A percentile compares a stretch with the other conserved stretches of the same genome.
phyloP scores from a whole-genome alignment of 1,140 invertebrate species.

The Wiebesia pumilae region DNA sequence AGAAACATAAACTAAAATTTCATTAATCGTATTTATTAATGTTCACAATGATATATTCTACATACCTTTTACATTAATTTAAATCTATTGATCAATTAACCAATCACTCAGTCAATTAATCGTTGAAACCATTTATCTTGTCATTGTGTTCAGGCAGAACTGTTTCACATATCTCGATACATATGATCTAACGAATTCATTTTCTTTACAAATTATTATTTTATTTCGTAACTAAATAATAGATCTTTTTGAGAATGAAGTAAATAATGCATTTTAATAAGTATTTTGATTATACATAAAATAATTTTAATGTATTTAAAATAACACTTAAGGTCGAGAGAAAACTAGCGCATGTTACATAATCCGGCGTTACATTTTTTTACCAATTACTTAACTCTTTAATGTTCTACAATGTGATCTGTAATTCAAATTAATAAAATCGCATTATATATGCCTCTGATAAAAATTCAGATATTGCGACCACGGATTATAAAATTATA shows the following conservation, averaged over 20 bases:
- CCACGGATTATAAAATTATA: not conserved
- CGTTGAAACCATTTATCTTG: constrained; percentile 8
- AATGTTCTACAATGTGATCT: not conserved
- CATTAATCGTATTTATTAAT: not conserved
- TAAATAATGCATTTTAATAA: not conserved
- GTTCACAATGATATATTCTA: not conserved
- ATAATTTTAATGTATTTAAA: not conserved
- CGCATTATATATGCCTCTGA: not conserved
- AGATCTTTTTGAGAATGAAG: not conserved
- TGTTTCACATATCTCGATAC: constrained; percentile 6
- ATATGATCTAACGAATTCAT: not conserved
- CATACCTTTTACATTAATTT: not conserved
- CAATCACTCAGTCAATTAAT: constrained; percentile 22
- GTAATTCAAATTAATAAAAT: too few relatives aligned
- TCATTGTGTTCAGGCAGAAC: not conserved
- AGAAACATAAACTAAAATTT: not conserved
- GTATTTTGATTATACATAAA: not conserved
- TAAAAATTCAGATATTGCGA: not conserved
- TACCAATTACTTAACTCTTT: not conserved
- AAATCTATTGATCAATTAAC: constrained; percentile 31
- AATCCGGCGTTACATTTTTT: not conserved
- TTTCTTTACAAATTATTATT: not conserved
- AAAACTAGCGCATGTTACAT: not conserved
- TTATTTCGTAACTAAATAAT: not conserved
- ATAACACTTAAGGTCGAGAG: not conserved